Percentiles rank a stretch among this genome's conserved stretches.
Conservation (phyloP, 1,140 invertebrate genomes). For the Eupristina koningsbergeri region DNA sequence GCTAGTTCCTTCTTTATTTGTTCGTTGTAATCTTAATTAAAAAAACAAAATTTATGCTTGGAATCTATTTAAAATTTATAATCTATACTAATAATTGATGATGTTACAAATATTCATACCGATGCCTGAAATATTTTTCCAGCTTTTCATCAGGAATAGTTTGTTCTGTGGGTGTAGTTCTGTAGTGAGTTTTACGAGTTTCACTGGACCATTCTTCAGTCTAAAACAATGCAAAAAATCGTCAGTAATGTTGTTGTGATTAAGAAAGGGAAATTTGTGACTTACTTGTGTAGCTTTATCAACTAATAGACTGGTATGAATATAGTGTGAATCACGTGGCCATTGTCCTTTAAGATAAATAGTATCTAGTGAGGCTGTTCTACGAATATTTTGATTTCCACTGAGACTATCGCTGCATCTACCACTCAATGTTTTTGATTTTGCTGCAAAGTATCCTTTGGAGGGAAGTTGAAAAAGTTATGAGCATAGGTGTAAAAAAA, state of each 20-base stretch:
- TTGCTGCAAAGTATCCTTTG: slow-evolving; percentile 70
- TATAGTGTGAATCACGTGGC: slow-evolving; percentile 81
- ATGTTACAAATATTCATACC: slow-evolving; percentile 54
- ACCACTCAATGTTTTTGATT: slow-evolving; percentile 76
- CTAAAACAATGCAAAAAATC: slow-evolving; percentile 66
- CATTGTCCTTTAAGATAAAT: slow-evolving; percentile 85
- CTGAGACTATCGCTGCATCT: slow-evolving; percentile 69
- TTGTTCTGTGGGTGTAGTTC: slow-evolving; percentile 68
- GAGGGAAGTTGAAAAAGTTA: background rate
- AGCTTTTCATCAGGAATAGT: slow-evolving; percentile 73
- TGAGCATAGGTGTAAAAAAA: background rate
- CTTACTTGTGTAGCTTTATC: slow-evolving; percentile 84
- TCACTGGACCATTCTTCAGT: slow-evolving; percentile 80
- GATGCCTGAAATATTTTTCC: slow-evolving; percentile 75
- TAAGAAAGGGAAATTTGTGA: background rate
- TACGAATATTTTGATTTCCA: slow-evolving; percentile 78
- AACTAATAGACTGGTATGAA: slow-evolving; percentile 79
- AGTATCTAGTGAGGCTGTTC: slow-evolving; percentile 84
- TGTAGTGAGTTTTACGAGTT: slow-evolving; percentile 72
- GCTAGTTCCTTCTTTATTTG: slow-evolving; percentile 72
- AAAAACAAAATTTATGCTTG: background rate
- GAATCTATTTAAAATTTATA: too few relatives aligned
- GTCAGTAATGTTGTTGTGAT: background rate
- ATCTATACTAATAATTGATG: too few relatives aligned
- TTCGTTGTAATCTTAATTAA: slow-evolving; percentile 68